Conservation (phyloP, 2,797 vertebrate genomes). For the Falco berigora region DNA sequence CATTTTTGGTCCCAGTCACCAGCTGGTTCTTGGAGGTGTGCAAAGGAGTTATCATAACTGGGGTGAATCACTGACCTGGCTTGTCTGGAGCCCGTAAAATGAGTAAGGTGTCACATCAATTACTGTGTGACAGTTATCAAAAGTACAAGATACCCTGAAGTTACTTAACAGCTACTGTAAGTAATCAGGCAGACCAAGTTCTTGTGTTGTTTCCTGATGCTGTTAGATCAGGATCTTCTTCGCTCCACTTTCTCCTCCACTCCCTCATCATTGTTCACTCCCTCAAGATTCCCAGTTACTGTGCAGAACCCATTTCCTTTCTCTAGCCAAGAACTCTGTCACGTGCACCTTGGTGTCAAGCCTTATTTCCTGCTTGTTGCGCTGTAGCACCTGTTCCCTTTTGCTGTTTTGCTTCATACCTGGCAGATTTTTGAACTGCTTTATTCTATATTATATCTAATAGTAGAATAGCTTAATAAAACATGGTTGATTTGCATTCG, state of each 20-base stretch:
- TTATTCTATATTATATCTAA: background rate
- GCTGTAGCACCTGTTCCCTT: background rate
- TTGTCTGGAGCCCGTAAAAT: background rate
- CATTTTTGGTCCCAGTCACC: background rate
- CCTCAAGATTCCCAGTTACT: background rate
- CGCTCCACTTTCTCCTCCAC: background rate
- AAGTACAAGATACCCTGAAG: background rate
- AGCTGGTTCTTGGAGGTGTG: background rate
- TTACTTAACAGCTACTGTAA: background rate
- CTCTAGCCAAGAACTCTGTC: background rate
- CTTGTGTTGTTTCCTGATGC: background rate
- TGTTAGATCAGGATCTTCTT: background rate
- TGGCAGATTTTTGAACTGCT: background rate
- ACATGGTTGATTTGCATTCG: background rate
- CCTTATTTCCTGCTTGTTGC: background rate
- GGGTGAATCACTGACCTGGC: background rate
- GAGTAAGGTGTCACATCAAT: background rate
- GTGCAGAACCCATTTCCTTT: background rate
- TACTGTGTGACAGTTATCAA: background rate
- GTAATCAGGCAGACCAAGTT: background rate
- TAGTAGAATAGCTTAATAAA: background rate
- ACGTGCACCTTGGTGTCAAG: background rate
- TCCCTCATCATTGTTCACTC: background rate
- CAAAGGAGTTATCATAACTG: background rate
- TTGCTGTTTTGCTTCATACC: background rate